Percentiles rank a stretch among this genome's conserved stretches.
phyloP scores from a whole-genome alignment of 2,113 vertebrate species.

The Microcebus lehilahytsara region DNA sequence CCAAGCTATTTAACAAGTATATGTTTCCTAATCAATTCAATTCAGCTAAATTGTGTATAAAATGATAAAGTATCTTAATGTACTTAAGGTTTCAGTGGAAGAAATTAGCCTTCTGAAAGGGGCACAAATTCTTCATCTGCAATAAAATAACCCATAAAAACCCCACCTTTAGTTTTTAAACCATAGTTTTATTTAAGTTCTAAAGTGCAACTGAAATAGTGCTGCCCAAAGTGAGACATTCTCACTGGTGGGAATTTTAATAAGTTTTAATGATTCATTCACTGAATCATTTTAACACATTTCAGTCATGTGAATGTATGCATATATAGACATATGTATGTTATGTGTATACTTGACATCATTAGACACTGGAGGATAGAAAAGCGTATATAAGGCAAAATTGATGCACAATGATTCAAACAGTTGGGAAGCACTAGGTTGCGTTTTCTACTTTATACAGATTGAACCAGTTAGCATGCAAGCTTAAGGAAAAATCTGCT shows the following conservation, averaged over 20 bases:
- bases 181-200: background rate
- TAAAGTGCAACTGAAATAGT: background rate
- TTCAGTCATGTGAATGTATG: background rate
- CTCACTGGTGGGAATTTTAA: background rate
- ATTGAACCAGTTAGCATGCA: background rate
- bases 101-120: constrained; percentile 2
- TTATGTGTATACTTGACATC: background rate
- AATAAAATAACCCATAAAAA: background rate
- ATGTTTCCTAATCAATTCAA: background rate
- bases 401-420: background rate
- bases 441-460: background rate
- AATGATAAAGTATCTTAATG: background rate
- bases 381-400: background rate
- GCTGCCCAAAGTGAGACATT: background rate
- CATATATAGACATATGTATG: background rate
- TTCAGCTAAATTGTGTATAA: background rate
- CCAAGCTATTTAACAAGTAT: background rate
- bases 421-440: background rate
- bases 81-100: background rate
- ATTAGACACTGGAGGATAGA: background rate
- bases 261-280: background rate
- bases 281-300: background rate
- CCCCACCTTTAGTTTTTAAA: background rate
- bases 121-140: background rate
- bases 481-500: background rate